Evolutionary conservation across 1,140 invertebrate species (phyloP).

Genomic region (Bradynema listronoti): DNA sequence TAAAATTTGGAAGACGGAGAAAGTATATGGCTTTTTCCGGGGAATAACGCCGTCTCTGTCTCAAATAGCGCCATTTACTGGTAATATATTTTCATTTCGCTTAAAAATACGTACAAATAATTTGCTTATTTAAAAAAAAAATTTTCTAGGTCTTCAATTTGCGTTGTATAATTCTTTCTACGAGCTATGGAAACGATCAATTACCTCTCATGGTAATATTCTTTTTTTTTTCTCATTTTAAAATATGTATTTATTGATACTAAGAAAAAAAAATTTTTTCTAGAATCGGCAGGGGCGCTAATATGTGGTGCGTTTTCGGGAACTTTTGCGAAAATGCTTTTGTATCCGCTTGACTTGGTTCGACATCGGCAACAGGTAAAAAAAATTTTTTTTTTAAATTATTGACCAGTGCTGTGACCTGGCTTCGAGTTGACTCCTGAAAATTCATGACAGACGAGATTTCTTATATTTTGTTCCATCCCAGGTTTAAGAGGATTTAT

Average conservation of each 20-base stretch:
- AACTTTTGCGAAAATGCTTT: constrained; percentile 33
- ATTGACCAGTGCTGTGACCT: too few relatives aligned
- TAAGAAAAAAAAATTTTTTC: constrained; percentile 5
- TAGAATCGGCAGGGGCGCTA: constrained; percentile 34
- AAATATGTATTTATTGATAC: background rate
- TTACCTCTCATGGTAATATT: constrained; percentile 12
- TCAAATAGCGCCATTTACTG: constrained; percentile 38
- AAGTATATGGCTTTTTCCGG: constrained; percentile 35
- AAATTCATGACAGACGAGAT: too few relatives aligned
- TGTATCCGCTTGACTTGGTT: constrained; percentile 35
- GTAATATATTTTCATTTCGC: background rate
- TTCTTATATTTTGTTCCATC: too few relatives aligned
- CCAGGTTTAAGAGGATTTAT: too few relatives aligned
- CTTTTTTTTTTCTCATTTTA: background rate
- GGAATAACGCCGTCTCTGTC: constrained; percentile 33
- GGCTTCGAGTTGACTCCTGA: too few relatives aligned
- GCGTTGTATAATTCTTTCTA: constrained; percentile 26
- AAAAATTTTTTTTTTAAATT: background rate
- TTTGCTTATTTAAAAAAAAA: background rate
- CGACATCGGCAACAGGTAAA: constrained; percentile 30
- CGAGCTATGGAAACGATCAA: constrained; percentile 4
- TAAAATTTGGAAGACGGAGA: constrained; percentile 35
- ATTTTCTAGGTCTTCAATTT: constrained; percentile 30
- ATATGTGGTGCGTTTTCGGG: constrained; percentile 31
- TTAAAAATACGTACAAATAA: background rate